Base-by-base conservation (phyloP, 2,888 invertebrate species). In the Drosophila colorata region DNA sequence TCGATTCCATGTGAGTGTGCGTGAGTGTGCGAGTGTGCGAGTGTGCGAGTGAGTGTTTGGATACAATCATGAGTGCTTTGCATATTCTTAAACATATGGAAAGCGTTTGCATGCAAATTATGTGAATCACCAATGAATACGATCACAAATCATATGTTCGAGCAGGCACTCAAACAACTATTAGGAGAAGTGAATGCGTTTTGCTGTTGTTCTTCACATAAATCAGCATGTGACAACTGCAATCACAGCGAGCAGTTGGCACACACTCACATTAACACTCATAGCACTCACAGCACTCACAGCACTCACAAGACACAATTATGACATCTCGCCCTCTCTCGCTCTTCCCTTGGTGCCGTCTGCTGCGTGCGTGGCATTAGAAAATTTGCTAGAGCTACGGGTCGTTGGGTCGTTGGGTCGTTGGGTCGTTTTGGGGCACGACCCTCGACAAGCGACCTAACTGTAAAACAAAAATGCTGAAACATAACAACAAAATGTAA, bases 401-500 rank as follows among this genome's bases (percentile, higher is more conserved):
- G 37, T 60, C 38, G 53, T 20, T 20, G 20, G 20, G 53, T 25
- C 33, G 40, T 18, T 23, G 56, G 56, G 56, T 53, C 9, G 53
- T 16, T 18, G 48, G 48, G 48, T 37, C 11, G 41, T 64, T 52
- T 35, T 44, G 44, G 72, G 58, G 61, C 31, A 47, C 59, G 77
- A 76, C 77, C 77, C 71, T 53, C 46, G 44, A 70, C 70, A 37
- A 56, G 69, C 73, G 74, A 80, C 67, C 73, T 52, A 84, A 68
- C 71, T 85, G 82, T 85, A 72, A 78, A 67, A 78, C 87, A 88
- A 83, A 86, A 83, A 80, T 86, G 80, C 65, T 86, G 87, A 80
- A 86, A 78, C 73, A 78, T 67, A 87, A 84, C 75, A 83, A 86
- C 84, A 83, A 87, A 84, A 88, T 84, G 84, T 83, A 84, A 84